phyloP scores from a whole-genome alignment of 1,140 invertebrate species.

The Drosophila burlai region DNA sequence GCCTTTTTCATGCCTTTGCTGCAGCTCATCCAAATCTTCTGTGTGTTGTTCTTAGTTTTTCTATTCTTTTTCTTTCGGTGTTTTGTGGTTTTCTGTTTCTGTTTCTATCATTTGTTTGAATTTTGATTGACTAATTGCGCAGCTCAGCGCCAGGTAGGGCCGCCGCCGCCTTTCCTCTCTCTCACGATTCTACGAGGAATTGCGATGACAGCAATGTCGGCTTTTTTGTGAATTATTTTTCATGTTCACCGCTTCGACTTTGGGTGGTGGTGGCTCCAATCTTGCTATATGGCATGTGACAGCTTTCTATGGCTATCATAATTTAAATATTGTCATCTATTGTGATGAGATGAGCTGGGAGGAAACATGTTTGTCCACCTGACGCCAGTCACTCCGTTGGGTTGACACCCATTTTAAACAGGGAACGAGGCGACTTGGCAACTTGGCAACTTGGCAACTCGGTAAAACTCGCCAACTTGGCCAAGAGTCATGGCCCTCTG shows the following conservation, averaged over 20 bases:
- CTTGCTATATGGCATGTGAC: constrained; percentile 28
- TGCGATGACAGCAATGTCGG: constrained; percentile 15
- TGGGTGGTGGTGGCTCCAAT: constrained; percentile 20
- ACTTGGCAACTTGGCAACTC: constrained; percentile 13
- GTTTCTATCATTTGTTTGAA: constrained; percentile 74
- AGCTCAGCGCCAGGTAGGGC: constrained; percentile 56
- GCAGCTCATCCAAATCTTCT: constrained; percentile 23
- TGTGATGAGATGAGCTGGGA: constrained; percentile 30
- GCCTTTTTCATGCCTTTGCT: constrained; percentile 75
- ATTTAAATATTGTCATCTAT: constrained; percentile 81
- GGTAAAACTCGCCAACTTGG: constrained; percentile 13
- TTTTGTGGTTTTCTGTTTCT: constrained; percentile 22
- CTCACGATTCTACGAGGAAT: constrained; percentile 5
- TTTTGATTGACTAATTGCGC: constrained; percentile 83
- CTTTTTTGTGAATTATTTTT: constrained; percentile 29
- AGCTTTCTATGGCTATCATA: constrained; percentile 70
- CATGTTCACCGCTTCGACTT: constrained; percentile 47
- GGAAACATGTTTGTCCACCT: constrained; percentile 57
- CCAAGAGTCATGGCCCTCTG: constrained; percentile 34
- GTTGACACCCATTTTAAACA: constrained; percentile 22
- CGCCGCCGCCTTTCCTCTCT: neutral
- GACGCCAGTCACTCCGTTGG: constrained; percentile 66
- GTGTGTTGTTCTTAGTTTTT: constrained; percentile 18
- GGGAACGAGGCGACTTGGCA: neutral
- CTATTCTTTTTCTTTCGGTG: neutral